phyloP scores from a whole-genome alignment of 2,797 vertebrate species.

The Limnodromus scolopaceus region DNA sequence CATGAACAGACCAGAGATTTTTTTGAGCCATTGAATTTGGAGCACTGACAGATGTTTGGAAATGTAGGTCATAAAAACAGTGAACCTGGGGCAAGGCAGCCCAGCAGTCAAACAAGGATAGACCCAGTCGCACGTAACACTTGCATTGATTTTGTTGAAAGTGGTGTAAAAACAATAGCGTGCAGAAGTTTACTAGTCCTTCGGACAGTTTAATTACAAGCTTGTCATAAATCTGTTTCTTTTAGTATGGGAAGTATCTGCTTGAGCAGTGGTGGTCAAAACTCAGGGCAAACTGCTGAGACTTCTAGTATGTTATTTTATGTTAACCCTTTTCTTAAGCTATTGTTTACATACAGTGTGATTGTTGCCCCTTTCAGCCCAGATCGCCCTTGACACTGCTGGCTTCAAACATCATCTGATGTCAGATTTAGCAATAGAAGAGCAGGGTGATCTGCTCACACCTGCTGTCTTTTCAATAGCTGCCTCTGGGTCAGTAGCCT shows the following conservation, averaged over 20 bases:
- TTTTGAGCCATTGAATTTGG: not conserved
- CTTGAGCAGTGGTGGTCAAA: not conserved
- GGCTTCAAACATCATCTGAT: not conserved
- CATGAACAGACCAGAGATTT: not conserved
- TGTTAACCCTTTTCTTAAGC: not conserved
- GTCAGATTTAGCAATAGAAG: not conserved
- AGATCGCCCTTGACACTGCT: not conserved
- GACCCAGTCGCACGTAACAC: fast-evolving
- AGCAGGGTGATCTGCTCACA: not conserved
- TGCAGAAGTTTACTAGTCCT: not conserved
- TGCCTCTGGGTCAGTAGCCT: conserved; percentile 41
- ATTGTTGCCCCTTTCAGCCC: not conserved
- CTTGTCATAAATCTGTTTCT: not conserved
- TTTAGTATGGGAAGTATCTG: not conserved
- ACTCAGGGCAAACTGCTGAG: not conserved
- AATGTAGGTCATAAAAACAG: not conserved
- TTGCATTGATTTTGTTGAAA: not conserved
- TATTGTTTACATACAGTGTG: not conserved
- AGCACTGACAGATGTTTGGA: not conserved
- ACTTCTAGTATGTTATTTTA: not conserved
- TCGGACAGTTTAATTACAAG: not conserved
- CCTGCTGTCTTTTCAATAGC: conserved; percentile 33
- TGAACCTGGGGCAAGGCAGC: not conserved
- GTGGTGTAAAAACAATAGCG: not conserved
- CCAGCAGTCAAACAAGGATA: not conserved